Conservation (phyloP, 2,888 invertebrate species). For the Galeopsomyia nigrocyanea region DNA sequence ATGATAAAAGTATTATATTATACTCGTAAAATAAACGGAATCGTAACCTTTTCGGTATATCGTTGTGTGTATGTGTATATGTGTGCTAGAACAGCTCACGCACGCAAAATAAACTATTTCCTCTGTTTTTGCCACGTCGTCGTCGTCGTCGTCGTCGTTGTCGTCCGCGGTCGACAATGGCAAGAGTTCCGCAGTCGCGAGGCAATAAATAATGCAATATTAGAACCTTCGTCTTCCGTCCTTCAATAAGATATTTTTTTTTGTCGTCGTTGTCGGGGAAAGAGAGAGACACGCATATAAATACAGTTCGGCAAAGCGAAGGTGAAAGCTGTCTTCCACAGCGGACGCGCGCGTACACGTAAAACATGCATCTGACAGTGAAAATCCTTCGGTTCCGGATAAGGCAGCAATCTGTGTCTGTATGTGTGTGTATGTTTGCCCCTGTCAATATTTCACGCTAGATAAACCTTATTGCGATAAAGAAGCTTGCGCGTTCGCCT, state of each 20-base stretch:
- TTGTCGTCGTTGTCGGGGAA: no score
- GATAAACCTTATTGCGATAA: slow-evolving; percentile 49
- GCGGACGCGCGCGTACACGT: slow-evolving; percentile 29
- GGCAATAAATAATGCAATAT: no score
- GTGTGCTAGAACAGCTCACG: neutral
- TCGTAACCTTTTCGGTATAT: no score
- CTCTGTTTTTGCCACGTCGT: neutral
- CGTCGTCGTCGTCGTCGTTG: no score
- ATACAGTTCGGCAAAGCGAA: slow-evolving; percentile 20
- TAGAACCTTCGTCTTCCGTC: no score
- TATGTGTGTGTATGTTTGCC: neutral
- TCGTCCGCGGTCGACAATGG: neutral
- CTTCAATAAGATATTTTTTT: no score
- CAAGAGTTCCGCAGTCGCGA: no score
- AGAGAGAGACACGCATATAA: neutral
- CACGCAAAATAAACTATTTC: neutral
- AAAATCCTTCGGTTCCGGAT: slow-evolving; percentile 41
- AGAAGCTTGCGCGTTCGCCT: slow-evolving; percentile 37
- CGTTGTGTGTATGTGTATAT: neutral
- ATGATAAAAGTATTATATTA: slow-evolving; percentile 2
- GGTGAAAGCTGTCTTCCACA: slow-evolving; percentile 47
- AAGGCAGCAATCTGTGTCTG: slow-evolving; percentile 20
- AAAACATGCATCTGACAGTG: slow-evolving; percentile 48
- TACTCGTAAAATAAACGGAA: no score
- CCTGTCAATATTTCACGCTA: slow-evolving; percentile 49